Percentiles rank a stretch among this genome's conserved stretches.
Conservation (phyloP, 2,888 invertebrate species). For the Amphimallon solstitiale region DNA sequence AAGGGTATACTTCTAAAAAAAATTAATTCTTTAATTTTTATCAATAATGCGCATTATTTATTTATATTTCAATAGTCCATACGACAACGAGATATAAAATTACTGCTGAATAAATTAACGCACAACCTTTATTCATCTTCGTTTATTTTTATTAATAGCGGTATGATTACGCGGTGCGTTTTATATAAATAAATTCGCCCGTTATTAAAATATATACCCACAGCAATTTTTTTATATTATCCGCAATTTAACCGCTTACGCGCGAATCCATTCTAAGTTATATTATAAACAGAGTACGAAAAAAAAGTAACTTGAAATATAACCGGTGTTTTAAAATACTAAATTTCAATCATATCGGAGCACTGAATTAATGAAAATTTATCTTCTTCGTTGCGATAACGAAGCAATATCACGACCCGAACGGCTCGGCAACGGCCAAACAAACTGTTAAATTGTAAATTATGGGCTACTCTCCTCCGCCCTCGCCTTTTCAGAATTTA, state of each 20-base stretch:
- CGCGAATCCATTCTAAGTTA: slow-evolving; percentile 7
- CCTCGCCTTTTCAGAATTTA: slow-evolving; percentile 4
- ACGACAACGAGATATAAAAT: no score
- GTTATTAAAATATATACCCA: no score
- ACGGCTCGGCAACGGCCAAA: slow-evolving; percentile 13
- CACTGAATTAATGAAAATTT: slow-evolving; percentile 20
- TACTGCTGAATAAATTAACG: no score
- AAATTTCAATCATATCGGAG: slow-evolving; percentile 25
- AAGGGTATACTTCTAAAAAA: no score
- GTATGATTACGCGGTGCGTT: no score
- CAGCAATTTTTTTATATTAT: slow-evolving; percentile 9
- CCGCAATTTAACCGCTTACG: background rate
- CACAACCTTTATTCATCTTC: no score
- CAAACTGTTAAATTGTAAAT: slow-evolving; percentile 25
- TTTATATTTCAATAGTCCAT: no score
- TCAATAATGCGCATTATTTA: no score
- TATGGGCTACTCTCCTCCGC: slow-evolving; percentile 14
- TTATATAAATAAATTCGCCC: no score
- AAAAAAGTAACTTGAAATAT: no score
- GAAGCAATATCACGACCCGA: slow-evolving; percentile 4
- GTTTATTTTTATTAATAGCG: no score
- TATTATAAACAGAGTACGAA: background rate
- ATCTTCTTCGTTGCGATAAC: slow-evolving; percentile 20
- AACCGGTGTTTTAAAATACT: slow-evolving; percentile 12
- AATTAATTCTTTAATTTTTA: no score